Evolutionary conservation across 2,113 vertebrate species (phyloP), one percentile per base, ranked within the genome.

Genomic region (Odontesthes bonariensis): DNA sequence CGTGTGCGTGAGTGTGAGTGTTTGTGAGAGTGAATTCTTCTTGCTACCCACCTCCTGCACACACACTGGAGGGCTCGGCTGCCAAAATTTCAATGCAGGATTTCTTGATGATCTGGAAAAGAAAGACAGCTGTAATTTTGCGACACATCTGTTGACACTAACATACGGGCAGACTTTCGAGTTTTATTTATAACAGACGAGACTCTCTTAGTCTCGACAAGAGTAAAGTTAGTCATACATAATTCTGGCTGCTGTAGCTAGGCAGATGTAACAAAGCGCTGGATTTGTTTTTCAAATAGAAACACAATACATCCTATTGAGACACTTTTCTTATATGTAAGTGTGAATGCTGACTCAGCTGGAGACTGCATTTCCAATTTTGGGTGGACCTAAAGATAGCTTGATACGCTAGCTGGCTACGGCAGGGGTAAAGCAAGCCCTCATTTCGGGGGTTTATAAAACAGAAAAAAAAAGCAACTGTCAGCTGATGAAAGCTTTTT

Each of bases 81-180:
- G 94, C 94, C 63, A 96, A 87, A 75, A 98, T 96, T 91, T 98
- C 96, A 77, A 97, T 95, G 82, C 96, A 97, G 79, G 95, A 95
- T 55, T 95, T 97, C 91, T 93, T 95, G 75, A 95, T 92, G 73
- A 98, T 95, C 96, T 97, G 66, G 8, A 90, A 84, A 16, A 81
- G 19, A 59, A 66, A 46, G 17, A 64, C 19, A 47, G 52, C 7
- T 0, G 2, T 51, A 5, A 62, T 19, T 63, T 23, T 38, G 31
- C 6, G 1, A 51, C 46, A 47, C 16, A 16, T 47, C 46, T 23
- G 46, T 20, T n/a, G 32, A 57, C 32, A 1, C 31, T 5, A 17
- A 0, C 16, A 4, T 44, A 1, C 46, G 12, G 46, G 46, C 5
- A 16, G 12, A 47, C 46, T 47, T 17, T 47, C 46, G 3, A 17